Conservation (phyloP, 2,888 invertebrate species). For the Boloria selene region DNA sequence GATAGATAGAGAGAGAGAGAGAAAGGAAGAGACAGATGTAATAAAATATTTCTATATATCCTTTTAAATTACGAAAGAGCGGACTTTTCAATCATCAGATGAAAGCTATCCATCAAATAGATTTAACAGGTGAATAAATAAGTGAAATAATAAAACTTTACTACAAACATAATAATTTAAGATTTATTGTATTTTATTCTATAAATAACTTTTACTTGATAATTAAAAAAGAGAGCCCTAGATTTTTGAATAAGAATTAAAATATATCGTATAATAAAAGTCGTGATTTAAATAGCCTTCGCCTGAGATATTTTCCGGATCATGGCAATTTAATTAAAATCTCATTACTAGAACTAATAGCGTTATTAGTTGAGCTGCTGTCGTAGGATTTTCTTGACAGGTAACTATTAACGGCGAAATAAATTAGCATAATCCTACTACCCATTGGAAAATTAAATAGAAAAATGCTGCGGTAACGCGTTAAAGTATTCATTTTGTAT, state of each 20-base stretch:
- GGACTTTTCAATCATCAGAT: no score
- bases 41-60: no score
- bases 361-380: conserved; percentile 34
- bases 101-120: no score
- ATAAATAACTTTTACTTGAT: neutral
- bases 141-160: no score
- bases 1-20: no score
- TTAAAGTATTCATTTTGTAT: neutral
- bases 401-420: conserved; percentile 8
- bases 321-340: conserved; percentile 42
- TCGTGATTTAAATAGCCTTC: conserved; percentile 24
- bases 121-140: no score
- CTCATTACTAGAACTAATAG: conserved; percentile 41
- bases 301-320: conserved; percentile 33
- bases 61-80: no score
- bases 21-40: no score
- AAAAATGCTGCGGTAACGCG: neutral
- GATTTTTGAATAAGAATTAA: neutral
- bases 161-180: neutral
- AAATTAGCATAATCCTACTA: conserved; percentile 15
- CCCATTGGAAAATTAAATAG: conserved; percentile 4
- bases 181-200: neutral
- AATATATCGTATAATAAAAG: conserved; percentile 20
- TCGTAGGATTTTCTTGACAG: conserved; percentile 17
- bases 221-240: neutral